Evolutionary conservation across 2,888 invertebrate species (phyloP).

Genomic region (Acrobasis repandana): DNA sequence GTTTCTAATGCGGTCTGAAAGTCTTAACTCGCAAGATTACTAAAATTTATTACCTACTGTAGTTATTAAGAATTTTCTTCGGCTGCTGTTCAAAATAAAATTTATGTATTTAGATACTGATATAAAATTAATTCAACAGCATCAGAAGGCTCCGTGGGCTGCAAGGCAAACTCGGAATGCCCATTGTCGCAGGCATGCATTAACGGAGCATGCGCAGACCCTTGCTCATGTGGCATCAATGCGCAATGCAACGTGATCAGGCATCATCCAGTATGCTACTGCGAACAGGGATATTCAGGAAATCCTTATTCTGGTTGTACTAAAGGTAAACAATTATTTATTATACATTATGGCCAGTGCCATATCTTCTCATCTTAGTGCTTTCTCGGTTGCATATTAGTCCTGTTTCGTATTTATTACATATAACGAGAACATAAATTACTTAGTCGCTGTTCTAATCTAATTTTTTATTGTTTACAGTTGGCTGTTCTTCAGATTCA

Average conservation of each 20-base stretch:
- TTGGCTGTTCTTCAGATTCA: slow-evolving; percentile 91
- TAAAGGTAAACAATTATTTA: slow-evolving; percentile 78
- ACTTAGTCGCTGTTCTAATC: too few species aligned
- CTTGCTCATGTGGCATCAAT: slow-evolving; percentile 92
- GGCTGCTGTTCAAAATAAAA: too few species aligned
- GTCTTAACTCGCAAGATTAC: too few species aligned
- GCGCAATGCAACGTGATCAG: slow-evolving; percentile 91
- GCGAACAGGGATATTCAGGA: slow-evolving; percentile 91
- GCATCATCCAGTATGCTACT: slow-evolving; percentile 94
- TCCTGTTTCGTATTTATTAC: too few species aligned
- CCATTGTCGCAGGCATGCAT: slow-evolving; percentile 92
- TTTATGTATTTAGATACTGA: slow-evolving; percentile 1
- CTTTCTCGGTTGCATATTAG: too few species aligned
- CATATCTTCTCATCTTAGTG: too few species aligned
- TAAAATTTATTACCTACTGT: too few species aligned
- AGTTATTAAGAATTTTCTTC: too few species aligned
- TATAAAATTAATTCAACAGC: slow-evolving; percentile 61
- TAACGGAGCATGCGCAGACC: slow-evolving; percentile 90
- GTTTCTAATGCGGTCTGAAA: too few species aligned
- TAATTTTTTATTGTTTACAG: slow-evolving; percentile 65
- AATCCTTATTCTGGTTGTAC: slow-evolving; percentile 92
- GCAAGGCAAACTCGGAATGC: slow-evolving; percentile 91
- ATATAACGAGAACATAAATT: too few species aligned
- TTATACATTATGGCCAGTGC: too few species aligned
- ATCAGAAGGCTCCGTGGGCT: slow-evolving; percentile 83